These are phyloP conservation scores for Caenorhabditis latens DNA, from an alignment of 1,140 invertebrate genomes.

Conservation along the genomic window DNA sequence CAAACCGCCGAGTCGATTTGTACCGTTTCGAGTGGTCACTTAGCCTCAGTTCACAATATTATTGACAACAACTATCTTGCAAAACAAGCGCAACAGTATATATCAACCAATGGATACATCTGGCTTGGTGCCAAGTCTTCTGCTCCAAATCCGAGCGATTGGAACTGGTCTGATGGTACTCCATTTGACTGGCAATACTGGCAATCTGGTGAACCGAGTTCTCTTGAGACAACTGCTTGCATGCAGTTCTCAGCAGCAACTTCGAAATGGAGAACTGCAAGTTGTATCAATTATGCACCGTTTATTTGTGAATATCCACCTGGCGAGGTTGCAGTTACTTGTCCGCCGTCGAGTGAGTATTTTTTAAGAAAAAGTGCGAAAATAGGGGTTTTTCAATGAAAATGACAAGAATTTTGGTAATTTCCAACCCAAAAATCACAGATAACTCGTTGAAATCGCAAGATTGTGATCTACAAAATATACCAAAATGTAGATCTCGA, in stretches of 20 bases:
- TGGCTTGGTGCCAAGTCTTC: neutral
- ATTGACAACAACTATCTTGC: slow-evolving; percentile 3
- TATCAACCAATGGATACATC: neutral
- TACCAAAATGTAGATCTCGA: too few relatives aligned
- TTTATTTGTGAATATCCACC: neutral
- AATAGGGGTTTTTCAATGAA: too few relatives aligned
- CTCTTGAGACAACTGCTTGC: neutral
- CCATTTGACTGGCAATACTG: neutral
- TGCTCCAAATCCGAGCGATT: neutral
- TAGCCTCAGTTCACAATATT: neutral
- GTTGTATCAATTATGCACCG: neutral
- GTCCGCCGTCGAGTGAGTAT: neutral
- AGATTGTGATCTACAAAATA: too few relatives aligned
- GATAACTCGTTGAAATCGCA: too few relatives aligned
- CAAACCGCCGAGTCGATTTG: neutral
- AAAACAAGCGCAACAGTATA: neutral
- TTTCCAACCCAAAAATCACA: too few relatives aligned
- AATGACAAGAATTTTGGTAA: too few relatives aligned
- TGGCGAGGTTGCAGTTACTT: neutral
- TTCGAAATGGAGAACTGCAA: neutral
- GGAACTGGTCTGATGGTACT: neutral
- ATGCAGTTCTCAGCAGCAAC: neutral
- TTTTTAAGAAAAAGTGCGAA: neutral
- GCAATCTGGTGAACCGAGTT: neutral
- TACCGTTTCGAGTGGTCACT: neutral